phyloP scores from a whole-genome alignment of 2,113 vertebrate genomes.

The Pampusana beccarii region DNA sequence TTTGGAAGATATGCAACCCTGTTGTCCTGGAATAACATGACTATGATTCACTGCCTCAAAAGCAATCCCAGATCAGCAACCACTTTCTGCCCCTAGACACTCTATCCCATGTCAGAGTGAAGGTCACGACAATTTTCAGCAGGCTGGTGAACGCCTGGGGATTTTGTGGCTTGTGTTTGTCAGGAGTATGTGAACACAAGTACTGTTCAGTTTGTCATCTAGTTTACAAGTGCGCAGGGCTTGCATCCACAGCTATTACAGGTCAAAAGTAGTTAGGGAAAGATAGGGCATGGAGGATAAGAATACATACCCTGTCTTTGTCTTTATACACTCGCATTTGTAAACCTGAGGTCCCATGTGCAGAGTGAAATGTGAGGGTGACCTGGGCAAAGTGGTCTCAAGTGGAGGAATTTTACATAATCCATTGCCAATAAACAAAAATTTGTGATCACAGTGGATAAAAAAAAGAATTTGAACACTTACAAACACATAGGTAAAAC shows the following conservation, averaged over 20 bases:
- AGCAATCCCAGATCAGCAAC: constrained; percentile 39
- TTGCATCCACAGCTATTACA: neutral
- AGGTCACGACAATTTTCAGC: constrained; percentile 48
- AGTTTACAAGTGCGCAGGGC: neutral
- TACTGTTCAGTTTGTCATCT: constrained; percentile 23
- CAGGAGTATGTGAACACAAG: constrained; percentile 25
- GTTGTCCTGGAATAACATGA: neutral
- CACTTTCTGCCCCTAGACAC: constrained; percentile 17
- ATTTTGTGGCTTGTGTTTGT: constrained; percentile 41
- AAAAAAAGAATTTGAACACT: neutral
- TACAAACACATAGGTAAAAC: neutral
- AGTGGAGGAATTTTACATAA: neutral
- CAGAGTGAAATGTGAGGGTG: neutral
- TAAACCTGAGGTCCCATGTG: neutral
- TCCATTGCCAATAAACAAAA: neutral
- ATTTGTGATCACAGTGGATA: neutral
- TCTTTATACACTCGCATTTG: neutral
- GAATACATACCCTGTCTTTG: neutral
- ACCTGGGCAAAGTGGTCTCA: neutral
- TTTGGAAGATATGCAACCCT: constrained; percentile 44
- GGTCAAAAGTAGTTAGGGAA: neutral
- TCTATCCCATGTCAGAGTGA: constrained; percentile 25
- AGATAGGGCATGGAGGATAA: neutral
- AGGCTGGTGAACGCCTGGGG: constrained; percentile 32
- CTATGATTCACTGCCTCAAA: constrained; percentile 47